Evolutionary conservation across 2,113 vertebrate genomes (phyloP).

Genomic region (Orientallactaga bullata): DNA sequence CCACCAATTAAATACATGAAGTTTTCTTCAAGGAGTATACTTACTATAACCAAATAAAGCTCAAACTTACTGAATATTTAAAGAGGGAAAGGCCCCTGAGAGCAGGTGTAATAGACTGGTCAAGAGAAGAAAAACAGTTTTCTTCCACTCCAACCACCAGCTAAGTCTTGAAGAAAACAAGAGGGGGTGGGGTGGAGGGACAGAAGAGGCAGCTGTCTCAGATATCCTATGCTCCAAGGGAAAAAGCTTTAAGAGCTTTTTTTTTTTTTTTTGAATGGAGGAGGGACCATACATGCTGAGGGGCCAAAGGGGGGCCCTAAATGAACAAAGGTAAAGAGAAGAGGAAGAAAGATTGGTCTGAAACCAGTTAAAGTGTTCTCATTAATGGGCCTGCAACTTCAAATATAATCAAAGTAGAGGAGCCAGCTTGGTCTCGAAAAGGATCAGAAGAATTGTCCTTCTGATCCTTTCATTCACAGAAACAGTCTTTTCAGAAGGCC

Average conservation of each 20-base stretch:
- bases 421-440: conserved; percentile 57
- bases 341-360: conserved; percentile 69
- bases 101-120: conserved; percentile 26
- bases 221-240: conserved; percentile 32
- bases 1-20: conserved; percentile 59
- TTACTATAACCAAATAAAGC: conserved; percentile 22
- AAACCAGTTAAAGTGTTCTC: conserved; percentile 74
- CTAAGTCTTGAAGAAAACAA: conserved; percentile 71
- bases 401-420: conserved; percentile 77
- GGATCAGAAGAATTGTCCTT: conserved; percentile 71
- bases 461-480: conserved; percentile 61
- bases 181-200: neutral
- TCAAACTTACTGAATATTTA: conserved; percentile 32
- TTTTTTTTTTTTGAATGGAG: conserved; percentile 63
- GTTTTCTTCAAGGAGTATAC: conserved; percentile 41
- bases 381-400: conserved; percentile 76
- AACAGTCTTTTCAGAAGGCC: conserved; percentile 62
- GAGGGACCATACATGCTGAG: conserved; percentile 56
- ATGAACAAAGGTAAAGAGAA: conserved; percentile 74
- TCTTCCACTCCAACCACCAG: conserved; percentile 1
- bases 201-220: conserved; percentile 69
- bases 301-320: conserved; percentile 57
- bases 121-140: conserved; percentile 39
- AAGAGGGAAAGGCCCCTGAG: neutral
- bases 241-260: neutral